Evolutionary conservation across 2,888 invertebrate species (phyloP).

Genomic region (Macaria liturata): DNA sequence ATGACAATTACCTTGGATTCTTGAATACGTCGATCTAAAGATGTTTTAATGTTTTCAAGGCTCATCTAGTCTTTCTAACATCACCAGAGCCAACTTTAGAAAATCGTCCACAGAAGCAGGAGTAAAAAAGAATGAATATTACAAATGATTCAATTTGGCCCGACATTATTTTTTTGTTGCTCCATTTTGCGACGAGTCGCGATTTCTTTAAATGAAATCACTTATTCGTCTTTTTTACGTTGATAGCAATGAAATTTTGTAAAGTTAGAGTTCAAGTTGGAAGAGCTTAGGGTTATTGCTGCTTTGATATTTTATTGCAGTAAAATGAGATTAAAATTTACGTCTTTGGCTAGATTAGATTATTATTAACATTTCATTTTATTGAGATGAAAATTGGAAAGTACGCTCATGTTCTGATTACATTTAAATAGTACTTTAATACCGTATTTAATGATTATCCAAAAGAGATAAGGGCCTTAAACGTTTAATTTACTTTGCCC

Average conservation of each 20-base stretch:
- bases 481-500: no score
- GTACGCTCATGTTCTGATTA: no score
- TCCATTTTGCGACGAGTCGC: conserved; percentile 49
- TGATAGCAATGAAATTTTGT: conserved; percentile 55
- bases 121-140: conserved; percentile 72
- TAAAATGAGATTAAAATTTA: background rate
- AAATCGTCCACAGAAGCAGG: conserved; percentile 59
- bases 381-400: no score
- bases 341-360: no score
- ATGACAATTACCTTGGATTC: background rate
- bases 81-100: conserved; percentile 41
- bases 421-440: no score
- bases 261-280: conserved; percentile 25
- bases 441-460: no score
- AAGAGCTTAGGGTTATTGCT: conserved; percentile 17
- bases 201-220: conserved; percentile 66
- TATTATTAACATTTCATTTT: no score
- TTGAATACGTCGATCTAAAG: conserved; percentile 1
- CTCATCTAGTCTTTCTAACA: conserved; percentile 36
- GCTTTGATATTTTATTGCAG: conserved; percentile 5
- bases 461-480: no score
- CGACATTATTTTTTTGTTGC: conserved; percentile 71
- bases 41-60: background rate
- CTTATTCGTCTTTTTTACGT: conserved; percentile 59
- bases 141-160: conserved; percentile 77